Evolutionary conservation across 2,888 invertebrate species (phyloP), one percentile per base, ranked within the genome.

Genomic region (Phyllotreta striolata): DNA sequence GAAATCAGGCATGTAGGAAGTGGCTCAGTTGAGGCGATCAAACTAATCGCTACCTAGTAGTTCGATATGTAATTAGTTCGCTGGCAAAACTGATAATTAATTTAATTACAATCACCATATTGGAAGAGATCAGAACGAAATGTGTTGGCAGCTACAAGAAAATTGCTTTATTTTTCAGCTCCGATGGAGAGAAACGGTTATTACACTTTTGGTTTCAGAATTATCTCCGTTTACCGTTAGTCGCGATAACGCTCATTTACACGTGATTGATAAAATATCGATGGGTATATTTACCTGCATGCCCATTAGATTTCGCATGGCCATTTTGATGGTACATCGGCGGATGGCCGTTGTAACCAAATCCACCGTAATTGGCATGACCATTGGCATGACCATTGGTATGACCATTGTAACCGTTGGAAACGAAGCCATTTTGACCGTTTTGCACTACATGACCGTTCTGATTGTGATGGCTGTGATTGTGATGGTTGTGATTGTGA

Each of bases 251-350:
- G 1, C 8, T n/a, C 6, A 1, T 8, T 56, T 7, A 35, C n/a
- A 76, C 77, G 1, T 24, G 24, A 24, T 24, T 24, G 24, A 24
- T 24, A 24, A 24, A 24, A 24, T 24, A 24, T 24, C 24, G 24
- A 24, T n/a, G n/a, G n/a, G n/a, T n/a, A n/a, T n/a, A n/a, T 24
- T 78, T 69, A 77, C 78, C 78, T 62, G 75, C 70, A 67, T 80
- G 78, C 57, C 79, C 79, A 60, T 79, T 79, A 55, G 64, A 76
- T 71, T 79, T 80, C 10, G 71, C 70, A 60, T 78, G 75, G 46
- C 74, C 73, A 64, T 75, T 75, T 62, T 73, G 73, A 12, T 68
- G 70, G 47, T 65, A 73, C 24, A 68, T 14, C 1, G 64, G 55
- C 38, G 68, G 55, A 35, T 71, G 71, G 41, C 71, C 72, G 43